Conservation (phyloP, 2,888 invertebrate species). For the Opisthograptis luteolata region DNA sequence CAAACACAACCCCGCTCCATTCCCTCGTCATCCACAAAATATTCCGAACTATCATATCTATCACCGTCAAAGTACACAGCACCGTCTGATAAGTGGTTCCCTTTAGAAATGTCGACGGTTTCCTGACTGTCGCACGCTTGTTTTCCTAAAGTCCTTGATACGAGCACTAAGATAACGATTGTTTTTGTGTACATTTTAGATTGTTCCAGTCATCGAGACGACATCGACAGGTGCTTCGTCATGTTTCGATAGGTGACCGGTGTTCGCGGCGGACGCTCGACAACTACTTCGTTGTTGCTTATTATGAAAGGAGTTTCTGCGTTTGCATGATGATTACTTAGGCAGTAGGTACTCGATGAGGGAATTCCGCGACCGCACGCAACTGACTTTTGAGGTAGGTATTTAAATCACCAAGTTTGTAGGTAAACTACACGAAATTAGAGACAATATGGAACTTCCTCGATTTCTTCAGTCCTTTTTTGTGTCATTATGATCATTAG, state of each 20-base stretch:
- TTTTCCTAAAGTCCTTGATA: conserved; percentile 28
- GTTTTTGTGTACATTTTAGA: conserved; percentile 33
- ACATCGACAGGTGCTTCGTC: conserved; percentile 5
- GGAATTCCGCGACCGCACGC: conserved; percentile 49
- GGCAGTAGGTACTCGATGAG: no score
- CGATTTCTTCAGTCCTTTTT: neutral
- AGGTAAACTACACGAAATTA: no score
- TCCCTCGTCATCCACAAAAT: conserved; percentile 44
- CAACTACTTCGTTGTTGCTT: conserved; percentile 31
- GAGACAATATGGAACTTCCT: neutral
- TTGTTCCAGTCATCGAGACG: conserved; percentile 12
- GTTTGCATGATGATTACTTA: conserved; percentile 43
- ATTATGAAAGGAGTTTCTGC: conserved; percentile 27
- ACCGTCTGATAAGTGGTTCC: conserved; percentile 42
- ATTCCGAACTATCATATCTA: conserved; percentile 48
- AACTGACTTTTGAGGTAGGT: no score
- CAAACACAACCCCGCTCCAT: conserved; percentile 54
- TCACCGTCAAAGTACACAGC: conserved; percentile 44
- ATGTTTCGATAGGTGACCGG: conserved; percentile 26
- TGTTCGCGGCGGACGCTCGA: conserved; percentile 23
- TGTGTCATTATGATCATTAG: neutral
- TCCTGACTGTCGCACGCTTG: conserved; percentile 43
- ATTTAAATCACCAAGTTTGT: no score
- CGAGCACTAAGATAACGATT: conserved; percentile 29
- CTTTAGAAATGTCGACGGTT: conserved; percentile 52